phyloP scores from a whole-genome alignment of 2,797 vertebrate genomes.

The Leucoraja ocellata region DNA sequence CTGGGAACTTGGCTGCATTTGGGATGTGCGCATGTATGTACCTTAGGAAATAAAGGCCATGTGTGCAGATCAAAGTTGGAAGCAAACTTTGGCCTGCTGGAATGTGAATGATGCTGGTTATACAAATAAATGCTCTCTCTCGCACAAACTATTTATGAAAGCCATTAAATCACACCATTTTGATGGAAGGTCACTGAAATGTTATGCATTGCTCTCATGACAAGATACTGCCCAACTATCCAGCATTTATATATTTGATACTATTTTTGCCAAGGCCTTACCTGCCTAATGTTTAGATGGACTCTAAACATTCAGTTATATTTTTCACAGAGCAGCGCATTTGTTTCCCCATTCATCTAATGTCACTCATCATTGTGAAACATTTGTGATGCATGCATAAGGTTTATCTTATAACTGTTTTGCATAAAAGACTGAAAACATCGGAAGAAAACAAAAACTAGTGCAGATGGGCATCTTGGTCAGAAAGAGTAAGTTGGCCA shows the following conservation, averaged over 20 bases:
- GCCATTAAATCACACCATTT: no score
- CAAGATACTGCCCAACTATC: background rate
- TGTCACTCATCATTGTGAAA: background rate
- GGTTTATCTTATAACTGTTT: background rate
- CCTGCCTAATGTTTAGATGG: background rate
- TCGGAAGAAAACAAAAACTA: background rate
- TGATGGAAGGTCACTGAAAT: background rate
- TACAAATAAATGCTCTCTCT: no score
- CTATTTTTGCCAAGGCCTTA: background rate
- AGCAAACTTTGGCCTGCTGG: no score
- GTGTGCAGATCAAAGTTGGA: no score
- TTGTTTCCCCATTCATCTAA: background rate
- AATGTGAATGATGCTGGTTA: no score
- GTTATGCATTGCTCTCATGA: background rate
- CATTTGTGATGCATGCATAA: background rate
- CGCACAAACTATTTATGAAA: no score
- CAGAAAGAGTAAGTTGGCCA: no score
- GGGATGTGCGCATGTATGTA: no score
- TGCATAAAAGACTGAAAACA: background rate
- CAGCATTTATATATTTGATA: background rate
- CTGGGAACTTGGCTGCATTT: no score
- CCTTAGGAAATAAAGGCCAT: no score
- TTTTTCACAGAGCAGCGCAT: background rate
- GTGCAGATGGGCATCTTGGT: no score
- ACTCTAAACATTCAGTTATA: background rate